phyloP scores from a whole-genome alignment of 35 echinoderm and acorn worm species.

The Heliocidaris erythrogramma region DNA sequence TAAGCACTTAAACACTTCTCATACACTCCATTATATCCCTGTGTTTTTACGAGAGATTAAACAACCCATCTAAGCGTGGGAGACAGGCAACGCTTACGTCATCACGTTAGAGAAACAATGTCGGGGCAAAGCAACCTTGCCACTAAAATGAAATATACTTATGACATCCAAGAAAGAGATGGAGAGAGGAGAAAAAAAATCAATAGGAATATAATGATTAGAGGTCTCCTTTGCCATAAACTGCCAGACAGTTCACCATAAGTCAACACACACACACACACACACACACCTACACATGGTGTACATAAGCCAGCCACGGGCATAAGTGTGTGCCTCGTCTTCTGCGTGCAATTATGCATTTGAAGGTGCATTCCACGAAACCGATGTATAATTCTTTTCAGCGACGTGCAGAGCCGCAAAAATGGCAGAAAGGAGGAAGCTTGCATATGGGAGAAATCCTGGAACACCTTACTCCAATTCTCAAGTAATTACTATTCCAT shows the following conservation, averaged over 20 bases:
- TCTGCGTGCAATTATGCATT: background rate
- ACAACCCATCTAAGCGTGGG: background rate
- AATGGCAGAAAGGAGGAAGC: too few relatives aligned
- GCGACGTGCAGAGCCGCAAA: background rate
- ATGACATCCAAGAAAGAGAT: background rate
- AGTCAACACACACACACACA: background rate
- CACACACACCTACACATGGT: background rate
- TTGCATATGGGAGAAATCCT: background rate
- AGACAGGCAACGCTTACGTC: background rate
- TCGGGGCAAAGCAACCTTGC: background rate
- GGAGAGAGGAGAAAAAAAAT: background rate
- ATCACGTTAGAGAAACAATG: background rate
- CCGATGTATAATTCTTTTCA: background rate
- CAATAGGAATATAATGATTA: background rate
- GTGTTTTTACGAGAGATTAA: background rate
- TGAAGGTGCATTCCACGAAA: background rate
- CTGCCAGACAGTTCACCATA: background rate
- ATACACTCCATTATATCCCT: background rate
- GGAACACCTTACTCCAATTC: background rate
- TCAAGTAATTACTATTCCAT: background rate
- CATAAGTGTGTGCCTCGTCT: background rate
- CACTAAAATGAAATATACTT: background rate
- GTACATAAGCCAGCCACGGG: background rate
- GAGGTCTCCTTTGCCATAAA: background rate
- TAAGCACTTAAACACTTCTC: background rate